Conservation (phyloP, 2,113 vertebrate genomes). For the Sinocyclocheilus anshuiensis region DNA sequence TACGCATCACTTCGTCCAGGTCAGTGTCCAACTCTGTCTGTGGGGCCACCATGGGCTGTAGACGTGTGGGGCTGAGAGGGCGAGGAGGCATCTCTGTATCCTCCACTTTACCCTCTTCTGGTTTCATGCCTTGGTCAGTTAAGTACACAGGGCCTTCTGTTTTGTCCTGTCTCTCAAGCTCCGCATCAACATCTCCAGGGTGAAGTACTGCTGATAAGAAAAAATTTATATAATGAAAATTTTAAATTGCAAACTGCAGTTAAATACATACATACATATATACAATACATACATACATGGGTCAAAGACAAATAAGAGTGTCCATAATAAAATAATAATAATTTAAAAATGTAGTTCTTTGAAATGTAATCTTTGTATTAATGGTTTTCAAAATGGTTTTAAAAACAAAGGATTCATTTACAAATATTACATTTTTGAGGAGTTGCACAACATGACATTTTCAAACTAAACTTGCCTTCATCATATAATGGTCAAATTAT, state of each 20-base stretch:
- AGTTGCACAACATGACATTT: not conserved
- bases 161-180: slow-evolving; percentile 73
- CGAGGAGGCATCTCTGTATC: slow-evolving; percentile 64
- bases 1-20: slow-evolving; percentile 79
- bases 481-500: not conserved
- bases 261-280: too few relatives aligned
- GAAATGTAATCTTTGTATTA: not conserved
- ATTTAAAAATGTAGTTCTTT: not conserved
- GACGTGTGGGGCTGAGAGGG: slow-evolving; percentile 86
- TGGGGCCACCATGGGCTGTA: slow-evolving; percentile 83
- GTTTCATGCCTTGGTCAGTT: slow-evolving; percentile 17
- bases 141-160: slow-evolving; percentile 53
- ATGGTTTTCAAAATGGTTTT: not conserved
- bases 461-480: not conserved
- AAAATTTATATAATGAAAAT: not conserved
- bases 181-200: slow-evolving; percentile 74
- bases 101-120: slow-evolving; percentile 13
- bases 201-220: slow-evolving; percentile 62
- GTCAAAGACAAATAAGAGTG: too few relatives aligned
- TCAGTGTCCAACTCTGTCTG: slow-evolving; percentile 75
- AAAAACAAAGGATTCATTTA: not conserved
- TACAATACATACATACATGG: too few relatives aligned
- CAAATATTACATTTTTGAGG: not conserved
- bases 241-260: too few relatives aligned
- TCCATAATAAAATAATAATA: too few relatives aligned